A percentile compares a stretch with the other conserved stretches of the same genome.
phyloP scores from a whole-genome alignment of 2,797 vertebrate species.

The Micrastur ruficollis region DNA sequence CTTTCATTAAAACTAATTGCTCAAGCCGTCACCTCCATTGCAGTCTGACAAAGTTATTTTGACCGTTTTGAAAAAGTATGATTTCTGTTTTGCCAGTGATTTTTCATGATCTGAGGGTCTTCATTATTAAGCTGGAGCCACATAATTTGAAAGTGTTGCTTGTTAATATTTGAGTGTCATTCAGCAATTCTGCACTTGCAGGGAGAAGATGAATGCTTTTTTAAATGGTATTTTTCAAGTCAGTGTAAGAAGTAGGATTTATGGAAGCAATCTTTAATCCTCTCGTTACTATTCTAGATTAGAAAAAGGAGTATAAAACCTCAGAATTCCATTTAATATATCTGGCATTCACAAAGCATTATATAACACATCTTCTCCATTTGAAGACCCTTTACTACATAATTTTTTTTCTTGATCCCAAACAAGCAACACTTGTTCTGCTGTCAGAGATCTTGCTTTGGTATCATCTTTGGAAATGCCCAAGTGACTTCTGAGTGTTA shows the following conservation, averaged over 20 bases:
- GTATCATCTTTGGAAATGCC: background rate
- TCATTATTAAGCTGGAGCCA: background rate
- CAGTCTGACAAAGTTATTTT: background rate
- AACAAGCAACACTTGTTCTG: background rate
- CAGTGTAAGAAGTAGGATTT: conserved; percentile 4
- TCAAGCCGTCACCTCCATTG: background rate
- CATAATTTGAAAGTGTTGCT: background rate
- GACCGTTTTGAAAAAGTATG: background rate
- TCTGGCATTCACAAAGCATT: conserved; percentile 3
- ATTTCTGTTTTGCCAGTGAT: background rate
- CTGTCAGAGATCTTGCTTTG: background rate
- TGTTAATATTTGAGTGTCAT: conserved; percentile 1
- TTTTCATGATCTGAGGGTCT: background rate
- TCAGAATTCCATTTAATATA: background rate
- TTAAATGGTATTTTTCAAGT: conserved; percentile 11
- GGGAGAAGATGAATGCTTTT: background rate
- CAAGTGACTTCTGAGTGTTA: background rate
- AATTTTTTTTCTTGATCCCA: background rate
- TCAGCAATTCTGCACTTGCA: background rate
- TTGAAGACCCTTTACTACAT: background rate
- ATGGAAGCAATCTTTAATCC: conserved; percentile 38
- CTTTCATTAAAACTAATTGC: background rate
- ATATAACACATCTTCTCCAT: background rate
- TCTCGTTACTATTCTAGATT: conserved; percentile 9
- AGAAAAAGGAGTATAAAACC: conserved; percentile 14